phyloP scores from a whole-genome alignment of 1,140 invertebrate species.

The Cotesia typhae region DNA sequence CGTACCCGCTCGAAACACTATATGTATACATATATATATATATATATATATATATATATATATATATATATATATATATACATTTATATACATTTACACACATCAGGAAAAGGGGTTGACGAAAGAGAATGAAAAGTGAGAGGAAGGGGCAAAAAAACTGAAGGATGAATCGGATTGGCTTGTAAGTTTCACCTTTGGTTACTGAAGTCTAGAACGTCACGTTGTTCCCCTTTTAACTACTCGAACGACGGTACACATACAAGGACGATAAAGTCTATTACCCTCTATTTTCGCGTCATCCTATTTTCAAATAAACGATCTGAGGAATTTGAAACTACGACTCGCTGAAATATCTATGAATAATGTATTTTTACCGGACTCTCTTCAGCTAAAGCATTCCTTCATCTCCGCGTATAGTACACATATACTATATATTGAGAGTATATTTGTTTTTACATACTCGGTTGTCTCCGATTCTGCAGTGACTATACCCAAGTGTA shows the following conservation, averaged over 20 bases:
- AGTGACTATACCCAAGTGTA: no score
- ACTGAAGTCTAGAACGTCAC: background rate
- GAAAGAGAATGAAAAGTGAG: background rate
- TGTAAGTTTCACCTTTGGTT: slow-evolving; percentile 13
- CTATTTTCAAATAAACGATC: slow-evolving; percentile 15
- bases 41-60: no score
- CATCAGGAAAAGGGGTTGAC: background rate
- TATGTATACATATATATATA: no score
- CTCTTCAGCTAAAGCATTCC: background rate
- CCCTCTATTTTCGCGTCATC: slow-evolving; percentile 14
- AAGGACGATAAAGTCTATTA: background rate
- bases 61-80: background rate
- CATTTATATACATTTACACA: no score
- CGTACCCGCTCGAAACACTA: background rate
- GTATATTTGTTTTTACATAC: no score
- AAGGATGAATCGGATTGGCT: slow-evolving; percentile 8
- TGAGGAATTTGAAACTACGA: background rate
- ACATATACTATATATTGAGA: no score
- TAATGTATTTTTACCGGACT: background rate
- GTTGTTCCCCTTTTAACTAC: background rate
- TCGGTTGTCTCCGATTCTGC: no score
- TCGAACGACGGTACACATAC: background rate
- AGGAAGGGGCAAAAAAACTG: background rate
- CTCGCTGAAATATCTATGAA: background rate
- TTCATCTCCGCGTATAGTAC: background rate